A percentile compares a stretch with the other conserved stretches of the same genome.
Conservation (phyloP, 2,888 invertebrate genomes). For the Drosophila paranaensis region DNA sequence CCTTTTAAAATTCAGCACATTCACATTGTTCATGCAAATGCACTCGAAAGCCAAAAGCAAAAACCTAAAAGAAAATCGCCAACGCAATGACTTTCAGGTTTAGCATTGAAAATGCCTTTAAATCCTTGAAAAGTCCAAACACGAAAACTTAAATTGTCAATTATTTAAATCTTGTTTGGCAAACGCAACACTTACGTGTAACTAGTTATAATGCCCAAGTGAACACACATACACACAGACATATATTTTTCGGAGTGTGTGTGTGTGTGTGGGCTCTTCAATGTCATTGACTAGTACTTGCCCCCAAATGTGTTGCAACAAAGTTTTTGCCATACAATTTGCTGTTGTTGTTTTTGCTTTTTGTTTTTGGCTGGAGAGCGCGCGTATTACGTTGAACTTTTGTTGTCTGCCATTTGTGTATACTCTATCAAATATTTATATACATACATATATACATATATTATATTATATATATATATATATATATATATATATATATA, state of each 20-base stretch:
- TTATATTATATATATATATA: constrained; percentile 36
- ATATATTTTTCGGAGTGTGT: neutral
- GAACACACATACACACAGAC: constrained; percentile 1
- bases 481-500: constrained; percentile 8
- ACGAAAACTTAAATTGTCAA: constrained; percentile 58
- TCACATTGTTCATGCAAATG: constrained; percentile 6
- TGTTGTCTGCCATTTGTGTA: constrained; percentile 63
- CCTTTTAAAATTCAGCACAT: neutral
- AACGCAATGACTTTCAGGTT: constrained; percentile 35
- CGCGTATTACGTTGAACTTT: constrained; percentile 56
- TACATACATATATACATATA: neutral
- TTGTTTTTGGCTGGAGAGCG: constrained; percentile 34
- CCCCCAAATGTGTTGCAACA: constrained; percentile 70
- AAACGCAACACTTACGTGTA: constrained; percentile 40
- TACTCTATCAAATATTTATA: constrained; percentile 45
- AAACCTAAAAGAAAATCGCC: constrained; percentile 2
- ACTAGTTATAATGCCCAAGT: constrained; percentile 43
- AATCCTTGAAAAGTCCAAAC: constrained; percentile 40
- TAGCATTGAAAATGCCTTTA: constrained; percentile 31
- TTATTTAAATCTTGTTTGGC: constrained; percentile 60
- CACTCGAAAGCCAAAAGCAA: neutral
- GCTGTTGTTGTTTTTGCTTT: constrained; percentile 22
- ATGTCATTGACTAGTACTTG: constrained; percentile 75
- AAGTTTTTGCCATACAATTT: constrained; percentile 59
- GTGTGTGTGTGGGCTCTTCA: constrained; percentile 47